phyloP scores from a whole-genome alignment of 2,113 vertebrate species.

The Australoheros scitulus region DNA sequence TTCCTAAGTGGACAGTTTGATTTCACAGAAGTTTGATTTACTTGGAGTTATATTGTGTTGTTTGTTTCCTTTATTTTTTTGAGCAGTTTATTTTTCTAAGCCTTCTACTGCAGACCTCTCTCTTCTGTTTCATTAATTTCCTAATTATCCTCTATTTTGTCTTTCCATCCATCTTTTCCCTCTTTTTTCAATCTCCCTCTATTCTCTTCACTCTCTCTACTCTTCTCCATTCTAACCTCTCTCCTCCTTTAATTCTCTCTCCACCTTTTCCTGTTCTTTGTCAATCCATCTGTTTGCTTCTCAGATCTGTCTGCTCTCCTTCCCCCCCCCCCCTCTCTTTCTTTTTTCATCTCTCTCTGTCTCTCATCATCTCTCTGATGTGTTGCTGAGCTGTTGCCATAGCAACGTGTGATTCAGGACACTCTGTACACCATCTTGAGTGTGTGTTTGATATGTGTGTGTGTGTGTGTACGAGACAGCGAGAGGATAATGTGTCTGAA shows the following conservation, averaged over 20 bases:
- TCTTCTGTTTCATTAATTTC: not conserved
- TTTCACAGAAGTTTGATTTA: no score
- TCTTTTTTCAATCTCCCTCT: not conserved
- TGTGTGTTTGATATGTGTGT: slow-evolving; percentile 3
- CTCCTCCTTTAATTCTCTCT: not conserved
- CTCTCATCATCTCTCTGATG: slow-evolving; percentile 49
- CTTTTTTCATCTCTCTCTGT: slow-evolving; percentile 7
- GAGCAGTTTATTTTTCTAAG: not conserved
- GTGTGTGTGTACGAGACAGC: not conserved
- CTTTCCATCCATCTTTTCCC: no score
- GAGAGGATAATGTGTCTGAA: slow-evolving; percentile 21
- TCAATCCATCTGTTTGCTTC: slow-evolving; percentile 37
- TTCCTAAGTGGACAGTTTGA: no score
- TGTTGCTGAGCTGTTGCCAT: slow-evolving; percentile 73
- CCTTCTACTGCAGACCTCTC: not conserved
- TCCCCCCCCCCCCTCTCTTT: slow-evolving; percentile 15
- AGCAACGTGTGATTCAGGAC: slow-evolving; percentile 74
- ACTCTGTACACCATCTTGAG: slow-evolving; percentile 52
- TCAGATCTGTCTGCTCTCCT: slow-evolving; percentile 40
- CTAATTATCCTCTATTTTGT: not conserved
- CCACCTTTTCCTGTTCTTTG: not conserved
- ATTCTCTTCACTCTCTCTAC: not conserved
- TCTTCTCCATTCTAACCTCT: not conserved
- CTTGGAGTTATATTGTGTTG: no score
- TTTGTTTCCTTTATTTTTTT: no score